A percentile compares a stretch with the other conserved stretches of the same genome.
Conservation (phyloP, 1,140 invertebrate genomes). For the Panagrolaimus sp. region DNA sequence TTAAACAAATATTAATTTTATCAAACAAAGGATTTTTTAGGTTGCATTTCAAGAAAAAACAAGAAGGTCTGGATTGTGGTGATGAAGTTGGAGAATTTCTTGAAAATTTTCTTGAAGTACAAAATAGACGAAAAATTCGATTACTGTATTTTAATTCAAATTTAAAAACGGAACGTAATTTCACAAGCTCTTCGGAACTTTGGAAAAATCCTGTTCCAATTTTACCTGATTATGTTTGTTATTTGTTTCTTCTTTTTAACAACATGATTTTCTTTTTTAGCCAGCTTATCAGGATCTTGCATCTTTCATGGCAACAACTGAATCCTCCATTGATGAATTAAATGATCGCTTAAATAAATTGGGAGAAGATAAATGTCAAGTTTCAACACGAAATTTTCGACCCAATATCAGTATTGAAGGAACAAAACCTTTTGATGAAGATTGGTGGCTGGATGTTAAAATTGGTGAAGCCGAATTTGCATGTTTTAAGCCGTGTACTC, state of each 20-base stretch:
- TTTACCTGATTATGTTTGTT: neutral
- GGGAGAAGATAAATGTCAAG: conserved; percentile 39
- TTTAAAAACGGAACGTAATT: conserved; percentile 39
- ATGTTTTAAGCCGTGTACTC: conserved; percentile 46
- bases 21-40: too few relatives aligned
- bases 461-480: conserved; percentile 47
- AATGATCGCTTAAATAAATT: conserved; percentile 54
- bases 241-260: neutral
- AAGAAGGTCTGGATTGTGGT: conserved; percentile 48
- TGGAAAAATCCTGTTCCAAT: conserved; percentile 41
- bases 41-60: conserved; percentile 20
- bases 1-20: too few relatives aligned
- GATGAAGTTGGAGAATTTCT: conserved; percentile 41
- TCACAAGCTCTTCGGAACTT: neutral
- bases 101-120: conserved; percentile 33
- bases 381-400: conserved; percentile 65
- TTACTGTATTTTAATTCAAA: conserved; percentile 34
- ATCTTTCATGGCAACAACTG: neutral
- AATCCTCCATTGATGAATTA: conserved; percentile 2
- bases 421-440: conserved; percentile 66
- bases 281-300: conserved; percentile 11
- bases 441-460: conserved; percentile 43
- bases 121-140: conserved; percentile 26
- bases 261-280: neutral
- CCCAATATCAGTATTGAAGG: conserved; percentile 70